Evolutionary conservation across 2,797 vertebrate genomes (phyloP).

Genomic region (Simalia tracyae): DNA sequence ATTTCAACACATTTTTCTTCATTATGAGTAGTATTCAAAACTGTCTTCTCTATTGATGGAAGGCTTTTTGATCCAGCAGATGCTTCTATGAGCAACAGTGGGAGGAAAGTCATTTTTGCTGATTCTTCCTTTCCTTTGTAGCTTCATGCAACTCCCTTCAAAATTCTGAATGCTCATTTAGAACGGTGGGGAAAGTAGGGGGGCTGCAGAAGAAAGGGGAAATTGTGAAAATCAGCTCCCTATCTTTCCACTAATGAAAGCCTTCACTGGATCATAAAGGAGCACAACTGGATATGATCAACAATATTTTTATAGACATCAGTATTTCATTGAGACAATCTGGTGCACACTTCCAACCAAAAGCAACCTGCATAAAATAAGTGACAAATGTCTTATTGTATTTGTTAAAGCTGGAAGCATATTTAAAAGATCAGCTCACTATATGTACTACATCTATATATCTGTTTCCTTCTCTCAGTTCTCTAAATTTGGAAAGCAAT

Average conservation of each 20-base stretch:
- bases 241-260: not conserved
- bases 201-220: not conserved
- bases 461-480: slow-evolving; percentile 64
- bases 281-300: not conserved
- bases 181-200: not conserved
- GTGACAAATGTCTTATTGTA: slow-evolving; percentile 40
- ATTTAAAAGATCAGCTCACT: slow-evolving; percentile 55
- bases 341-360: slow-evolving; percentile 18
- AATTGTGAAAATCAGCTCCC: not conserved
- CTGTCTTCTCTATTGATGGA: not conserved
- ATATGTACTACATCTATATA: slow-evolving; percentile 49
- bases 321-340: not conserved
- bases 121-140: not conserved
- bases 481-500: slow-evolving; percentile 67
- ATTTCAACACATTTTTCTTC: slow-evolving; percentile 20
- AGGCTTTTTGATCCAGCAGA: not conserved
- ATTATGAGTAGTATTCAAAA: not conserved
- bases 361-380: slow-evolving; percentile 35
- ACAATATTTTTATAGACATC: slow-evolving; percentile 1
- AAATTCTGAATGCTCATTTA: not conserved
- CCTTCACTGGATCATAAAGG: not conserved
- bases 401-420: slow-evolving; percentile 55
- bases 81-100: not conserved
- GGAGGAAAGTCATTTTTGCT: not conserved
- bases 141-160: not conserved